phyloP scores from a whole-genome alignment of 2,888 invertebrate species.

The Carpatolechia fugitivella region DNA sequence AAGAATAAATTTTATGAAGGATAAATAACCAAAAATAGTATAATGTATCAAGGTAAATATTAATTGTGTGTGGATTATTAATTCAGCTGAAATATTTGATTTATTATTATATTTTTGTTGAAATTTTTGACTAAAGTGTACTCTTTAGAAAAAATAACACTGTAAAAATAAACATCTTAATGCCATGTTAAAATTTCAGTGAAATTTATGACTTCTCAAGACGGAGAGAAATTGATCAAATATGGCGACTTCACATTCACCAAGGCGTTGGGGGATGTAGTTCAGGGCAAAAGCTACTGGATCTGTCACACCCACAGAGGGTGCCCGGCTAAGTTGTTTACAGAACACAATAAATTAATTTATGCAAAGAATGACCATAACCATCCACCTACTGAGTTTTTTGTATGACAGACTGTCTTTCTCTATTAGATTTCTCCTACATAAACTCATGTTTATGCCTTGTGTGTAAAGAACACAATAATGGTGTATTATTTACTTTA shows the following conservation, averaged over 20 bases:
- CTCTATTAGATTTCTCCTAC: not conserved
- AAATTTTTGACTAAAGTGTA: no score
- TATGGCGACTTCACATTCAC: constrained; percentile 70
- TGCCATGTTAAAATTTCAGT: constrained; percentile 59
- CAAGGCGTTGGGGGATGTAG: constrained; percentile 32
- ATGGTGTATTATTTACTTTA: no score
- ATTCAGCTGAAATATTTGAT: no score
- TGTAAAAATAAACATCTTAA: no score
- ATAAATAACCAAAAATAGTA: no score
- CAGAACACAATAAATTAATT: constrained; percentile 50
- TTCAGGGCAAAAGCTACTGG: constrained; percentile 55
- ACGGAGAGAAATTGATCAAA: constrained; percentile 64
- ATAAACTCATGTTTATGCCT: no score
- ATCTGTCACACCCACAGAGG: constrained; percentile 66
- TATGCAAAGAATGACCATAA: constrained; percentile 62
- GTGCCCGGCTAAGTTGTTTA: constrained; percentile 62
- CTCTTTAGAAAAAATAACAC: no score
- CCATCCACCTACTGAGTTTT: constrained; percentile 71
- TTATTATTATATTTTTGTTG: no score
- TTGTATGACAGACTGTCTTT: constrained; percentile 48
- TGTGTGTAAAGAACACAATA: no score
- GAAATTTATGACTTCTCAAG: constrained; percentile 64
- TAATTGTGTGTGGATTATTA: no score
- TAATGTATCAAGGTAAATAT: no score
- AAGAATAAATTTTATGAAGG: no score